Evolutionary conservation across 1,140 invertebrate species (phyloP).

Genomic region (Orius insidiosus): DNA sequence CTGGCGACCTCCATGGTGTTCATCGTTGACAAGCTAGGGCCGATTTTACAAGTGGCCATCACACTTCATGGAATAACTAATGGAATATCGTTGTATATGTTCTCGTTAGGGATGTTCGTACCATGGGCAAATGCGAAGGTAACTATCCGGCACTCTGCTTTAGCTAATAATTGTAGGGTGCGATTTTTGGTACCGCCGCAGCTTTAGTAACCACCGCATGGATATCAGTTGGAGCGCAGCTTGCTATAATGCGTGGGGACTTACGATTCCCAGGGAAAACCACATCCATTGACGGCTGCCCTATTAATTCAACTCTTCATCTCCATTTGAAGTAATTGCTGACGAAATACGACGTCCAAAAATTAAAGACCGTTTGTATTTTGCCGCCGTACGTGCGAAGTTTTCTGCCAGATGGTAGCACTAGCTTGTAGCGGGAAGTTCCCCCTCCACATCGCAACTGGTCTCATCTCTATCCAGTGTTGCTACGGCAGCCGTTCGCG

Average conservation of each 20-base stretch:
- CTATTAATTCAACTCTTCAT: not conserved
- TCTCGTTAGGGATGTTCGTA: conserved; percentile 32
- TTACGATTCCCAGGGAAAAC: conserved; percentile 16
- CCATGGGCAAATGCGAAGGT: conserved; percentile 29
- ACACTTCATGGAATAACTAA: conserved; percentile 30
- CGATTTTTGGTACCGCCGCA: conserved; percentile 9
- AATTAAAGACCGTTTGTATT: too few species aligned
- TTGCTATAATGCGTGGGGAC: conserved; percentile 1
- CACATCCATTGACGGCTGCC: conserved; percentile 14
- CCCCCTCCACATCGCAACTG: too few species aligned
- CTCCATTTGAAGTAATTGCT: too few species aligned
- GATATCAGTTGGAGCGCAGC: conserved; percentile 12
- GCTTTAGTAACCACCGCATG: conserved; percentile 8
- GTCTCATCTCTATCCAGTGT: too few species aligned
- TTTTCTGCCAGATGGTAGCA: too few species aligned
- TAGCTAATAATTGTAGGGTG: conserved; percentile 13
- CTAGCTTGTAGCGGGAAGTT: too few species aligned
- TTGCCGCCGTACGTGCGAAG: too few species aligned
- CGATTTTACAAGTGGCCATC: conserved; percentile 17
- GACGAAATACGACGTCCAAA: too few species aligned
- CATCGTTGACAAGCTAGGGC: conserved; percentile 45
- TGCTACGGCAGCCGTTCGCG: too few species aligned
- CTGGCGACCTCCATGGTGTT: conserved; percentile 44
- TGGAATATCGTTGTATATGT: conserved; percentile 33
- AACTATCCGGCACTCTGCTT: not conserved